Evolutionary conservation across 2,113 vertebrate species (phyloP).

Genomic region (Notothenia rossii): DNA sequence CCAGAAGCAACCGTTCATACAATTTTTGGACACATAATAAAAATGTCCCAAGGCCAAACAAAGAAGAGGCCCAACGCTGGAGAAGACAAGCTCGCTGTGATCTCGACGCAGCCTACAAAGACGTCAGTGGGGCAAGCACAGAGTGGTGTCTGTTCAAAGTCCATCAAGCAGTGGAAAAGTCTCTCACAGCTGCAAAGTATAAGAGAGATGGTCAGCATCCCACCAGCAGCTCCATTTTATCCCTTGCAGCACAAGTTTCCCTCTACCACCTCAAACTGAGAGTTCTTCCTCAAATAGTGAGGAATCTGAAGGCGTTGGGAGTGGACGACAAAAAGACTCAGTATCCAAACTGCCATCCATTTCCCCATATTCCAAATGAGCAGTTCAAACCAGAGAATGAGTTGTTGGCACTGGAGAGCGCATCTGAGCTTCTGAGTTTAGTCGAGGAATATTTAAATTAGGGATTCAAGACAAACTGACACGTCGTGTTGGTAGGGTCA

Average conservation of each 20-base stretch:
- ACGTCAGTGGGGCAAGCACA: slow-evolving; percentile 59
- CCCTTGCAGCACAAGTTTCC: slow-evolving; percentile 71
- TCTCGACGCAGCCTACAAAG: slow-evolving; percentile 76
- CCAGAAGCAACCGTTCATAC: slow-evolving; percentile 52
- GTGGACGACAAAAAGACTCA: slow-evolving; percentile 85
- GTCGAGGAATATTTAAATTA: slow-evolving; percentile 73
- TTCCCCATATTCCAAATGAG: slow-evolving; percentile 82
- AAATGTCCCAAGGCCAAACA: slow-evolving; percentile 66
- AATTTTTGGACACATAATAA: slow-evolving; percentile 79
- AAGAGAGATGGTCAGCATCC: slow-evolving; percentile 62
- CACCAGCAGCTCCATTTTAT: slow-evolving; percentile 58
- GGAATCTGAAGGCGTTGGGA: slow-evolving; percentile 66
- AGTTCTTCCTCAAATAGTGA: slow-evolving; percentile 66
- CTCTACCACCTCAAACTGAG: slow-evolving; percentile 56
- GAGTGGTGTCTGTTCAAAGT: slow-evolving; percentile 88
- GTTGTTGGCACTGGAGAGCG: slow-evolving; percentile 66
- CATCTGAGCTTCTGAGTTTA: slow-evolving; percentile 67
- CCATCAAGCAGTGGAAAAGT: slow-evolving; percentile 86
- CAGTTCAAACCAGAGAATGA: slow-evolving; percentile 70
- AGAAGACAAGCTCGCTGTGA: slow-evolving; percentile 85
- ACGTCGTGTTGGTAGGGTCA: not conserved
- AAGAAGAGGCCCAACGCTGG: slow-evolving; percentile 84
- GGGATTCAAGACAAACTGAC: not conserved
- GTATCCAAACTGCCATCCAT: slow-evolving; percentile 80
- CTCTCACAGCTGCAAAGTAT: slow-evolving; percentile 81